Evolutionary conservation across 2,888 invertebrate species (phyloP).

Genomic region (Galerucella calmariensis): DNA sequence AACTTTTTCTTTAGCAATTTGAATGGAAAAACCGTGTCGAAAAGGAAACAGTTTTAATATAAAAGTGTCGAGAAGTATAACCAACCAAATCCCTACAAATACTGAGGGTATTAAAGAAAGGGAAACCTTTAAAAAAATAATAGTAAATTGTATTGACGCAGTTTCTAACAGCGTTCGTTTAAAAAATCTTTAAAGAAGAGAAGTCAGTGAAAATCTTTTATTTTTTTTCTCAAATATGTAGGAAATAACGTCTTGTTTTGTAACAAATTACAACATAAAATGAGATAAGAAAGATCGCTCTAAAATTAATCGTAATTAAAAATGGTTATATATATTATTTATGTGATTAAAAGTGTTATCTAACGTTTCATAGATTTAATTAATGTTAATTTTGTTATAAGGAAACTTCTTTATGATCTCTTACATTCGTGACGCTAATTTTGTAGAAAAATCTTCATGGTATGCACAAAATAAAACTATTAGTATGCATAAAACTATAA

Average conservation of each 20-base stretch:
- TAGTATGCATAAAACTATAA: not conserved
- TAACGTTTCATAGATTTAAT: conserved; percentile 23
- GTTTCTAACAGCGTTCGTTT: not conserved
- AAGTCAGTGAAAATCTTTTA: not conserved
- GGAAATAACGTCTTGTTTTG: not conserved
- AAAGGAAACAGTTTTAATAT: too few species aligned
- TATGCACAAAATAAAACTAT: not conserved
- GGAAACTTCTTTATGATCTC: conserved; percentile 14
- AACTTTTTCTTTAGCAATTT: too few species aligned
- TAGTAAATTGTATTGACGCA: not conserved
- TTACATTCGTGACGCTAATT: not conserved
- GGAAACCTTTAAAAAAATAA: not conserved
- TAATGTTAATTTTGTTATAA: conserved; percentile 10
- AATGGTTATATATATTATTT: conserved; percentile 15
- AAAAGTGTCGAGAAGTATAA: not conserved
- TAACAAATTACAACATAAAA: conserved; percentile 4
- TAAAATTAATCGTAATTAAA: conserved; percentile 19
- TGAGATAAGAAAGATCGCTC: conserved; percentile 12
- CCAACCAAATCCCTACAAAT: not conserved
- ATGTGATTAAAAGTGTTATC: conserved; percentile 20
- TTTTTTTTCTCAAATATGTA: not conserved
- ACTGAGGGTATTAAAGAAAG: not conserved
- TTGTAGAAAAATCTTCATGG: conserved; percentile 6
- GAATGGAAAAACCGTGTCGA: too few species aligned
- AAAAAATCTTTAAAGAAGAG: not conserved